These are phyloP conservation scores for Pseudomyrmex pallidus DNA, from an alignment of 1,140 invertebrate species.

Conservation along the genomic window DNA sequence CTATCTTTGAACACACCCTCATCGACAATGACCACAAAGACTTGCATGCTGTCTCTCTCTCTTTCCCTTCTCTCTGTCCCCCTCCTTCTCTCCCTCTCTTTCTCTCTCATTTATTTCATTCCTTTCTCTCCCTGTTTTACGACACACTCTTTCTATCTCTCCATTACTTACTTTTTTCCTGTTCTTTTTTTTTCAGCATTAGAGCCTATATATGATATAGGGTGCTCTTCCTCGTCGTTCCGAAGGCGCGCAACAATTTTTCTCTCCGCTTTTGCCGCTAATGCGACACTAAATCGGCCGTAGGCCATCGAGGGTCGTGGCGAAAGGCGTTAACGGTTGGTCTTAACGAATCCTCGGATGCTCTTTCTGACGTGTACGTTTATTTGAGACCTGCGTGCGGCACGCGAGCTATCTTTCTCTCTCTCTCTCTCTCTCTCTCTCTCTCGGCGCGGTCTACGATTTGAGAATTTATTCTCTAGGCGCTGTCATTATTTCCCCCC, in stretches of 20 bases:
- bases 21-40: conserved; percentile 60
- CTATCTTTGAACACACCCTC: conserved; percentile 80
- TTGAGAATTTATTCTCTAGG: conserved; percentile 57
- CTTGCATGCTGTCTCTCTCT: background rate
- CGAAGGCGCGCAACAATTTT: conserved; percentile 24
- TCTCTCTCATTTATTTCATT: too few relatives aligned
- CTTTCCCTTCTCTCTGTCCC: background rate
- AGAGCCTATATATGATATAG: too few relatives aligned
- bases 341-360: conserved; percentile 72
- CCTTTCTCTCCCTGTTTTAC: background rate
- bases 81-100: background rate
- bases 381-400: conserved; percentile 47
- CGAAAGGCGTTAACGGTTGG: conserved; percentile 66
- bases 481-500: conserved; percentile 49
- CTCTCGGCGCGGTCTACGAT: conserved; percentile 36
- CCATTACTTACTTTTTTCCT: background rate
- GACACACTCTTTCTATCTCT: background rate
- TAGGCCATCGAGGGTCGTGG: conserved; percentile 28
- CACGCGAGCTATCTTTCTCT: conserved; percentile 52
- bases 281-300: conserved; percentile 65
- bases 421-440: too few relatives aligned
- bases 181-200: background rate
- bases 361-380: conserved; percentile 57
- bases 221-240: conserved; percentile 33
- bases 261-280: conserved; percentile 51